Percentiles rank a stretch among this genome's conserved stretches.
Evolutionary conservation across 2,797 vertebrate genomes (phyloP).

Genomic region (Mus spretus): DNA sequence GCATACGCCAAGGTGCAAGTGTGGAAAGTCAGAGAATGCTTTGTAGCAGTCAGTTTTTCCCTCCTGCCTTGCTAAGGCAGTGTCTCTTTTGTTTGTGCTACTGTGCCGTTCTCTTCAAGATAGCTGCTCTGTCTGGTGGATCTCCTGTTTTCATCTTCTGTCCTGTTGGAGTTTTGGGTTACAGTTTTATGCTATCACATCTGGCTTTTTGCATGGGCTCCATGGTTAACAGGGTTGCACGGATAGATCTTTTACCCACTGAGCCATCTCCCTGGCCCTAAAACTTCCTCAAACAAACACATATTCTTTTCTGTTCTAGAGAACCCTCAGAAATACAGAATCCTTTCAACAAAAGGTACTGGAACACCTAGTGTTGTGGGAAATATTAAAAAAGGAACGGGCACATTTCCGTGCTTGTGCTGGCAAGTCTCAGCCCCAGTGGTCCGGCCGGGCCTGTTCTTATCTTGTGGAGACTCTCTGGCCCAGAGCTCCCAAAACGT

Average conservation of each 20-base stretch:
- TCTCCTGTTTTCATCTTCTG: neutral
- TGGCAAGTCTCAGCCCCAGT: too few relatives aligned
- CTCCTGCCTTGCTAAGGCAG: neutral
- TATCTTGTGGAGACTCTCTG: too few relatives aligned
- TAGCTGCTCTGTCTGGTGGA: neutral
- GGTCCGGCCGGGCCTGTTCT: too few relatives aligned
- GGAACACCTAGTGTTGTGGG: neutral
- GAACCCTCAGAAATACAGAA: neutral
- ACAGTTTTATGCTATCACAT: neutral
- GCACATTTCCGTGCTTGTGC: too few relatives aligned
- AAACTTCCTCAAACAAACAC: neutral
- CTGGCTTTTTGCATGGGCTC: neutral
- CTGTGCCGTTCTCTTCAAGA: neutral
- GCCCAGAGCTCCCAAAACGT: too few relatives aligned
- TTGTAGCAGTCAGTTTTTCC: neutral
- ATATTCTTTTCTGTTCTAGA: neutral
- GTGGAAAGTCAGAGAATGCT: neutral
- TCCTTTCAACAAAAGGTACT: constrained; percentile 8
- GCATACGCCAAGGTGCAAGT: neutral
- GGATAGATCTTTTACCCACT: neutral
- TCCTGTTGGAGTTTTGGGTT: neutral
- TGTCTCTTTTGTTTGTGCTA: neutral
- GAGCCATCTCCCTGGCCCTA: neutral
- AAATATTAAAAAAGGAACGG: too few relatives aligned
- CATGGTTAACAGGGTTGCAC: neutral